Percentiles rank a stretch among this genome's conserved stretches.
Evolutionary conservation across 2,888 invertebrate genomes (phyloP).

Genomic region (Mechanitis mazaeus): DNA sequence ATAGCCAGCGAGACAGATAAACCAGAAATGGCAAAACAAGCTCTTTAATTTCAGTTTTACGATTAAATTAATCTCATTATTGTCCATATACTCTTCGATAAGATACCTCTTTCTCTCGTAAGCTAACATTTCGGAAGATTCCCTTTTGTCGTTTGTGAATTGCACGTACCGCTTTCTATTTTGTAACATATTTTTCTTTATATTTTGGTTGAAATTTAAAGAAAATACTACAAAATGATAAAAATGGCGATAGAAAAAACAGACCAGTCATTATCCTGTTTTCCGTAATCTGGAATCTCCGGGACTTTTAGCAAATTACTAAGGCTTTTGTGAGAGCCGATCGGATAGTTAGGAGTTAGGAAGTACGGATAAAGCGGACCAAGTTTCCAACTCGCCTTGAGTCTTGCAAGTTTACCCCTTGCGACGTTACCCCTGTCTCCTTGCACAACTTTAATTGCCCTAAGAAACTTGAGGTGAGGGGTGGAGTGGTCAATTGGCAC

Average conservation of each 20-base stretch:
- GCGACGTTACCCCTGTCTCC: slow-evolving; percentile 38
- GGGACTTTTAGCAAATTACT: slow-evolving; percentile 61
- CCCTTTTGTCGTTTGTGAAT: too few species aligned
- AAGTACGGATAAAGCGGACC: slow-evolving; percentile 47
- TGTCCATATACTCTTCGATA: too few species aligned
- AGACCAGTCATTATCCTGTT: slow-evolving; percentile 21
- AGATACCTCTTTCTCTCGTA: too few species aligned
- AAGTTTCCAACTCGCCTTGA: slow-evolving; percentile 39
- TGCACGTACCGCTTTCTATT: too few species aligned
- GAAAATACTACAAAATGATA: slow-evolving; percentile 8
- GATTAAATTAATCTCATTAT: too few species aligned
- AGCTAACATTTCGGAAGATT: too few species aligned
- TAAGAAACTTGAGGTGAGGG: slow-evolving; percentile 43
- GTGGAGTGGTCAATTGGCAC: slow-evolving; percentile 51
- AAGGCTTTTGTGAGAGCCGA: slow-evolving; percentile 59
- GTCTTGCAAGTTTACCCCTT: slow-evolving; percentile 28
- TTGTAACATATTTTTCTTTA: too few species aligned
- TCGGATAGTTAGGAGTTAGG: slow-evolving; percentile 47
- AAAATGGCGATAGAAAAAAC: slow-evolving; percentile 15
- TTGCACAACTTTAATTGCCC: slow-evolving; percentile 61
- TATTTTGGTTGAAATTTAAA: neutral
- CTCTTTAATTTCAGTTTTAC: too few species aligned
- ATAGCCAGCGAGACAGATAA: too few species aligned
- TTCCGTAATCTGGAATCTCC: slow-evolving; percentile 30
- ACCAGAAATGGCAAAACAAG: too few species aligned